phyloP scores from a whole-genome alignment of 30 jellyfish, hydroid and myxozoan species.

The Aurelia aurita region DNA sequence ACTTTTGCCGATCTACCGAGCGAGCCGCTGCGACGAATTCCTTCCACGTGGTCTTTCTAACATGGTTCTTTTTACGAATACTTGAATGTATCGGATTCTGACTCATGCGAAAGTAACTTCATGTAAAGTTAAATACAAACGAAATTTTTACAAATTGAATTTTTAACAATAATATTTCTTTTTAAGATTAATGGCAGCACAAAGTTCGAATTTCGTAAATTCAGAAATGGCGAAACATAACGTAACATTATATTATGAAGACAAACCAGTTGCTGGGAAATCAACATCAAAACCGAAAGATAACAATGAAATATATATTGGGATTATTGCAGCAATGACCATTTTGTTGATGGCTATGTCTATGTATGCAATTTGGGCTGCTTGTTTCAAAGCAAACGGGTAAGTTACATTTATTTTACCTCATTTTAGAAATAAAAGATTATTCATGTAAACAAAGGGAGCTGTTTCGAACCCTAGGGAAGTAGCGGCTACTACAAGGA shows the following conservation, averaged over 20 bases:
- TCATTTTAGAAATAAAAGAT: no score
- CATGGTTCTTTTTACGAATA: no score
- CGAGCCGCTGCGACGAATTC: no score
- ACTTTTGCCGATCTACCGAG: no score
- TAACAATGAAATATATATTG: constrained; percentile 43
- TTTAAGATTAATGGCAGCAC: constrained; percentile 5
- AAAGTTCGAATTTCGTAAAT: background rate
- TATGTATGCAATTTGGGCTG: constrained; percentile 54
- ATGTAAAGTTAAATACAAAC: no score
- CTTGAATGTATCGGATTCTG: no score
- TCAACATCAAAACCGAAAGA: background rate
- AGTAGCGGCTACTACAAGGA: no score
- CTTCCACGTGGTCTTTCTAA: no score
- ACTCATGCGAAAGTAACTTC: no score
- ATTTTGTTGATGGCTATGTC: constrained; percentile 5
- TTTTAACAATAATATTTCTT: background rate
- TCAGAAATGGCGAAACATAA: constrained; percentile 7
- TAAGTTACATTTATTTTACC: background rate
- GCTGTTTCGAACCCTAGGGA: no score
- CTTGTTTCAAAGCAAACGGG: constrained; percentile 38
- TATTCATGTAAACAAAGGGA: no score
- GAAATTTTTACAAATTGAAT: background rate
- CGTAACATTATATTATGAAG: constrained; percentile 29
- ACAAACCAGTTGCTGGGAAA: constrained; percentile 19
- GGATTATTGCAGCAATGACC: constrained; percentile 54